Conservation (phyloP, 2,113 vertebrate species). For the Ciconia stormi region DNA sequence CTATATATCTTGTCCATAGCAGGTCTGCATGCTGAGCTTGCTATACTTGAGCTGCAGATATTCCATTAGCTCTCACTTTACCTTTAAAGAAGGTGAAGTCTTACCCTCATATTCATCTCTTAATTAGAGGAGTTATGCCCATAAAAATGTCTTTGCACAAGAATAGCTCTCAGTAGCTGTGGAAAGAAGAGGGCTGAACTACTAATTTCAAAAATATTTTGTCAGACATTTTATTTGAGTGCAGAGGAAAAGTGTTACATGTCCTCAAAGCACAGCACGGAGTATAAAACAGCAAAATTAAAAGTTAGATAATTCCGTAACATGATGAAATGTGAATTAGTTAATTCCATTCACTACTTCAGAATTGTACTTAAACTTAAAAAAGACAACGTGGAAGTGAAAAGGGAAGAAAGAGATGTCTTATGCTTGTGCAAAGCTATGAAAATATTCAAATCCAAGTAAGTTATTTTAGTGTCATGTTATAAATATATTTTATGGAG, state of each 20-base stretch:
- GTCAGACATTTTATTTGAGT: background rate
- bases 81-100: background rate
- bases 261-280: background rate
- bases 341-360: background rate
- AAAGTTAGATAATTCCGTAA: background rate
- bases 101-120: background rate
- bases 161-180: background rate
- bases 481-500: background rate
- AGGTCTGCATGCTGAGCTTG: background rate
- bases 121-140: background rate
- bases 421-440: background rate
- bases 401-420: background rate
- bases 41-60: background rate
- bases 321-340: background rate
- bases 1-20: fast-evolving
- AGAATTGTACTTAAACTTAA: background rate
- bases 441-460: background rate
- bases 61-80: background rate
- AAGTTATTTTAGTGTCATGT: background rate
- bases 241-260: background rate
- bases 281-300: background rate
- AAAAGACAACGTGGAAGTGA: background rate
- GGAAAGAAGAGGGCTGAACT: background rate
- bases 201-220: background rate
- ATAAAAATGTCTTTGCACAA: background rate